These are phyloP conservation scores for Limnephilus lunatus DNA, from an alignment of 2,888 invertebrate species.

Conservation along the genomic window DNA sequence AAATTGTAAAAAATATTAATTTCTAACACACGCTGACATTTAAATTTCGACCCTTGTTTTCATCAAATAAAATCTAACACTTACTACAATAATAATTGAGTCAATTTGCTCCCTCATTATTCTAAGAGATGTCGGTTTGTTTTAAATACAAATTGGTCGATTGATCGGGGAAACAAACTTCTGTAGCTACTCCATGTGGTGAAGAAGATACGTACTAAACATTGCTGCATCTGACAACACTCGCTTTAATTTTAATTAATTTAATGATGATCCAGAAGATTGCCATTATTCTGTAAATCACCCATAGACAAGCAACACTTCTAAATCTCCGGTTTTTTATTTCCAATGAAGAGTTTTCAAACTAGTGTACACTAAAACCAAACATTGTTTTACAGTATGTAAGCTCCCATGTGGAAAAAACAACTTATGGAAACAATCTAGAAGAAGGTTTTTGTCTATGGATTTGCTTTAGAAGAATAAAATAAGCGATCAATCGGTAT, in stretches of 20 bases:
- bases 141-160: background rate
- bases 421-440: background rate
- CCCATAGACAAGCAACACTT: background rate
- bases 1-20: background rate
- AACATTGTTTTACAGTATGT: background rate
- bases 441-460: background rate
- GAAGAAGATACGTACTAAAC: background rate
- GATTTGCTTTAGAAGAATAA: background rate
- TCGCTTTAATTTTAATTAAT: background rate
- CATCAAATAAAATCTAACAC: background rate
- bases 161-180: background rate
- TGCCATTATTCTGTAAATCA: no score
- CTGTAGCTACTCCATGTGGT: background rate
- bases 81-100: background rate
- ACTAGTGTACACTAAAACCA: background rate
- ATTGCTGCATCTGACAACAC: background rate
- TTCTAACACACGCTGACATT: background rate
- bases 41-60: background rate
- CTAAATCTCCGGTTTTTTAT: background rate
- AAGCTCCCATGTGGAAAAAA: background rate
- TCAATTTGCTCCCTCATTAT: background rate
- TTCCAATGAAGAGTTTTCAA: background rate
- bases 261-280: background rate
- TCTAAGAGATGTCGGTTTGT: background rate
- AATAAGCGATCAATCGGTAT: background rate